These are phyloP conservation scores for Chaenogobius annularis DNA, from an alignment of 2,113 vertebrate species.

Conservation along the genomic window DNA sequence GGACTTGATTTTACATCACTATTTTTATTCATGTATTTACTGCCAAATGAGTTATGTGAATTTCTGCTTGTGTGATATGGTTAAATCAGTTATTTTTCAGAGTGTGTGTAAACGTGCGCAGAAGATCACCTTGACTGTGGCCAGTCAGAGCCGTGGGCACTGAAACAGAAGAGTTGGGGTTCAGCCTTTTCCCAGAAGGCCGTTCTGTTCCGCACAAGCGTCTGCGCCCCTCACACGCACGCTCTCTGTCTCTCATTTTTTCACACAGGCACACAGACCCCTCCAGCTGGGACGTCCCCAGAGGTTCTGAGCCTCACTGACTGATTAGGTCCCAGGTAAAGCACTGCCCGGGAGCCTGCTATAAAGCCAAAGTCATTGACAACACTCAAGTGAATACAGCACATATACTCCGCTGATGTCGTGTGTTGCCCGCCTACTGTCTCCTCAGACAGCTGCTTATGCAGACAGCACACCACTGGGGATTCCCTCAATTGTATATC, in stretches of 20 bases:
- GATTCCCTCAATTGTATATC: slow-evolving; percentile 68
- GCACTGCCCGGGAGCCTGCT: slow-evolving; percentile 82
- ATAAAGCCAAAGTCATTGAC: slow-evolving; percentile 82
- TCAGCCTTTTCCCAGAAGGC: slow-evolving; percentile 72
- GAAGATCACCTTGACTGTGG: slow-evolving; percentile 79
- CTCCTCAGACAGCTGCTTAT: slow-evolving; percentile 68
- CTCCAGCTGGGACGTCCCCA: slow-evolving; percentile 77
- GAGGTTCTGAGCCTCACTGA: slow-evolving; percentile 81
- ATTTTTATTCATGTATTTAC: background rate
- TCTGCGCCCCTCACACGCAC: slow-evolving; percentile 47
- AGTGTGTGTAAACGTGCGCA: slow-evolving; percentile 30
- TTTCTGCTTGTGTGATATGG: slow-evolving; percentile 30
- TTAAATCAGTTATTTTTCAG: slow-evolving; percentile 27
- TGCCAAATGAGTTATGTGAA: background rate
- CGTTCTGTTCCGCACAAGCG: slow-evolving; percentile 64
- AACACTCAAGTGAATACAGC: slow-evolving; percentile 17
- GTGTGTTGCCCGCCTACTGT: slow-evolving; percentile 34
- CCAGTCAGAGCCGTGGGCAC: slow-evolving; percentile 77
- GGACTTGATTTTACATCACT: background rate
- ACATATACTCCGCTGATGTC: slow-evolving; percentile 31
- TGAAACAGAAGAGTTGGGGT: slow-evolving; percentile 66
- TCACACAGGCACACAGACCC: slow-evolving; percentile 49
- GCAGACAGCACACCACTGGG: slow-evolving; percentile 66
- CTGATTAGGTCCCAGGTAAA: slow-evolving; percentile 89
- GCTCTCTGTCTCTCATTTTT: slow-evolving; percentile 33